Conservation (phyloP, 2,888 invertebrate species). For the Synergus umbraculus region DNA sequence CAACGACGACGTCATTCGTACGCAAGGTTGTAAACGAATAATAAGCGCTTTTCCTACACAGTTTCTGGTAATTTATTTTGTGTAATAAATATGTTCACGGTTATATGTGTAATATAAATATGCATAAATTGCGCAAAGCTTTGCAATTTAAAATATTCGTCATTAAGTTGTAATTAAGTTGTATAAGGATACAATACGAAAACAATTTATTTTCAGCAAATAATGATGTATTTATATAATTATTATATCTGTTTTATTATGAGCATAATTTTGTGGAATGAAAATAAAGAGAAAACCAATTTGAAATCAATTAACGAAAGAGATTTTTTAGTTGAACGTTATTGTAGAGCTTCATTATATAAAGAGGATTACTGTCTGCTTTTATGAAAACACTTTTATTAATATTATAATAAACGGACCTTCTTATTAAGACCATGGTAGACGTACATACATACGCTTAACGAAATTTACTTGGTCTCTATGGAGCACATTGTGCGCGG, state of each 20-base stretch:
- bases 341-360: not conserved
- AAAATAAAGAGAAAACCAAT: no score
- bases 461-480: not conserved
- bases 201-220: no score
- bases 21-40: not conserved
- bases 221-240: no score
- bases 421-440: conserved; percentile 2
- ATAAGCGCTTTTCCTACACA: not conserved
- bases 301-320: no score
- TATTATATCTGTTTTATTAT: no score
- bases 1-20: not conserved
- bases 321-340: no score
- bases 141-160: not conserved
- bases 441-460: not conserved
- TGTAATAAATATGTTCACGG: not conserved
- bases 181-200: not conserved
- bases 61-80: not conserved
- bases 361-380: conserved; percentile 5
- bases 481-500: not conserved
- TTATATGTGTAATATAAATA: not conserved
- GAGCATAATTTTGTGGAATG: no score
- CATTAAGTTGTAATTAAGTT: not conserved
- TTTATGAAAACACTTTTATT: conserved; percentile 1
- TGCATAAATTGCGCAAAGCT: not conserved
- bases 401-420: conserved; percentile 12